A percentile compares a stretch with the other conserved stretches of the same genome.
These are phyloP conservation scores for Holothuria leucospilota DNA, from an alignment of 53 echinoderm and acorn worm species.

Conservation along the genomic window DNA sequence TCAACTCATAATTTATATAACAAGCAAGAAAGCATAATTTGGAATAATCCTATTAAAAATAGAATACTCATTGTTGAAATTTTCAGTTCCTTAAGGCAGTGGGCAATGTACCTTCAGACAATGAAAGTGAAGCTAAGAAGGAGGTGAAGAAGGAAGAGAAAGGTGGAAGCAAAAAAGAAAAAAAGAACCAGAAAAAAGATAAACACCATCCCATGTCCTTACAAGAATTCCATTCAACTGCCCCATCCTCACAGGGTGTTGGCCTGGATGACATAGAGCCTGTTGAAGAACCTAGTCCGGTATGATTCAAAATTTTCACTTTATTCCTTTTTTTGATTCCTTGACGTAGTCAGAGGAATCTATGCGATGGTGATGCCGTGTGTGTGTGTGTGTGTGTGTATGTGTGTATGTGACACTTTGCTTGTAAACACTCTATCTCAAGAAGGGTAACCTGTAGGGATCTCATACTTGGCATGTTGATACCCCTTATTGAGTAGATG, in stretches of 20 bases:
- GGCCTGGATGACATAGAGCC: constrained; percentile 17
- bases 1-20: too few species aligned
- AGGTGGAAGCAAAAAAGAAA: constrained; percentile 77
- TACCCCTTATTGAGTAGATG: too few species aligned
- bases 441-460: too few species aligned
- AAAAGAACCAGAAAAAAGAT: constrained; percentile 77
- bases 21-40: too few species aligned
- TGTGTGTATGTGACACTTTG: too few species aligned
- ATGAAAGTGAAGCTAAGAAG: not conserved
- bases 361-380: too few species aligned
- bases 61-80: not conserved
- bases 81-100: constrained; percentile 10
- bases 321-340: not conserved
- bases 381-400: too few species aligned
- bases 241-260: constrained; percentile 42
- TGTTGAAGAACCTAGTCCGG: constrained; percentile 7
- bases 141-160: constrained; percentile 67
- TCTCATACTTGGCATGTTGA: too few species aligned
- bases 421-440: too few species aligned
- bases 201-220: constrained; percentile 84
- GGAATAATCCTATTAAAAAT: too few species aligned
- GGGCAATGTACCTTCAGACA: not conserved
- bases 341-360: too few species aligned
- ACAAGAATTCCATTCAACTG: constrained; percentile 77
- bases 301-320: not conserved